Conservation (phyloP, 2,888 invertebrate species). For the Norana najaformis region DNA sequence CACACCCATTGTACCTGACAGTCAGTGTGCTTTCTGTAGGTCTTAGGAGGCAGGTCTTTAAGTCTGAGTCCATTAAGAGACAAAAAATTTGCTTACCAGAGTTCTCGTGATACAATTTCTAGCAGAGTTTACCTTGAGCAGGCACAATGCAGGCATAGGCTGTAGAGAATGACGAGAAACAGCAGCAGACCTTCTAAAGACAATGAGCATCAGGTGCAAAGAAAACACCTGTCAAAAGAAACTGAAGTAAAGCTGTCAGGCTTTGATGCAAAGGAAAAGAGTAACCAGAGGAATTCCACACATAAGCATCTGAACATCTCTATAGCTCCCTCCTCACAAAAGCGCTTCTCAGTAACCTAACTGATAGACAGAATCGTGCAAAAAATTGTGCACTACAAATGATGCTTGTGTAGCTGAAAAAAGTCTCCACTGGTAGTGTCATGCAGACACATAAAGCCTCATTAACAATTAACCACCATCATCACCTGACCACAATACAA, state of each 20-base stretch:
- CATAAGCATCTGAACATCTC: not conserved
- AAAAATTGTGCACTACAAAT: no score
- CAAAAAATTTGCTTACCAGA: not conserved
- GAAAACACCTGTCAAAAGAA: not conserved
- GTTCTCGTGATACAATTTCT: not conserved
- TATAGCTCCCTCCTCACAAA: not conserved
- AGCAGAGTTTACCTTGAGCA: not conserved
- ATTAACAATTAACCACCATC: no score
- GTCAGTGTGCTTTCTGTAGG: not conserved
- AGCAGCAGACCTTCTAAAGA: no score
- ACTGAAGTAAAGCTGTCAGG: not conserved
- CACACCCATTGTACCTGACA: not conserved
- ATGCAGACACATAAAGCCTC: no score
- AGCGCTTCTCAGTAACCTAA: not conserved
- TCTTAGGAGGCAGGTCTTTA: not conserved
- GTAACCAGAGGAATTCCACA: not conserved
- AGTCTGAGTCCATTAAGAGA: not conserved
- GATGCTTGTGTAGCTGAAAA: no score
- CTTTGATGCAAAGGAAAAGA: not conserved
- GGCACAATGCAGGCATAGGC: not conserved
- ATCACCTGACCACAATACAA: no score
- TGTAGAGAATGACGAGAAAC: no score
- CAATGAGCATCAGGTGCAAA: not conserved
- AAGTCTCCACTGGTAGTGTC: no score
- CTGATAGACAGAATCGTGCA: no score